Evolutionary conservation across 2,888 invertebrate genomes (phyloP), one percentile per base, ranked within the genome.

Genomic region (Ichneumoninae sp.): DNA sequence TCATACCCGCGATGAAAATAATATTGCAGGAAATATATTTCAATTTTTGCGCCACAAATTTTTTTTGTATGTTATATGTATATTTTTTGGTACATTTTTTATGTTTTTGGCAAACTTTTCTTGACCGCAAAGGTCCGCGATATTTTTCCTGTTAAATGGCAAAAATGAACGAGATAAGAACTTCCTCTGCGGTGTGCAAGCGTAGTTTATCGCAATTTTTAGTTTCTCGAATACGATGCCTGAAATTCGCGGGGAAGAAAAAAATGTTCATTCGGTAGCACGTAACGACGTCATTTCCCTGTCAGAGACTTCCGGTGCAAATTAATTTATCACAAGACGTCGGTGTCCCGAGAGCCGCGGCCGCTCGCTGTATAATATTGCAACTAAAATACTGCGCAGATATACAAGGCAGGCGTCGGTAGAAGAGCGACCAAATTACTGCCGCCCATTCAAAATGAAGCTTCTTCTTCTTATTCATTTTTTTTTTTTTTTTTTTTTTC

Each of bases 291-390:
- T 90, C 89, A 91, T 91, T 92, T 92, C 88, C 89, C 88, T 89
- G 92, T 92, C 92, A 91, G 91, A 80, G 86, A 87, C 91, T 92
- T 92, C 92, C 92, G 91, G 92, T 90, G 91, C 88, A 91, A 92
- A 92, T 92, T 92, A 92, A 92, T 92, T 92, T 92, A 92, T 92
- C 92, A 91, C 74, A 85, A 91, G 81, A 77, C 68, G 75, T 73
- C 47, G 57, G 40, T 71, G 78, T 47, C 44, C 30, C 50, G 65
- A 71, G 78, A 40, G n/a, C 69, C 60, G 68, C 60, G 80, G 19
- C 16, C 16, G 40, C 79, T 80, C 54, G 65, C 66, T 33, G 30
- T 69, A 54, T 13, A 44, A 85, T 81, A 73, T 79, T 44, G 76
- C 65, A 73, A 57, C 52, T 63, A 50, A 60, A 50, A 68, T 70